phyloP scores from a whole-genome alignment of 1,140 invertebrate genomes.

The Trachymyrmex cornetzi region DNA sequence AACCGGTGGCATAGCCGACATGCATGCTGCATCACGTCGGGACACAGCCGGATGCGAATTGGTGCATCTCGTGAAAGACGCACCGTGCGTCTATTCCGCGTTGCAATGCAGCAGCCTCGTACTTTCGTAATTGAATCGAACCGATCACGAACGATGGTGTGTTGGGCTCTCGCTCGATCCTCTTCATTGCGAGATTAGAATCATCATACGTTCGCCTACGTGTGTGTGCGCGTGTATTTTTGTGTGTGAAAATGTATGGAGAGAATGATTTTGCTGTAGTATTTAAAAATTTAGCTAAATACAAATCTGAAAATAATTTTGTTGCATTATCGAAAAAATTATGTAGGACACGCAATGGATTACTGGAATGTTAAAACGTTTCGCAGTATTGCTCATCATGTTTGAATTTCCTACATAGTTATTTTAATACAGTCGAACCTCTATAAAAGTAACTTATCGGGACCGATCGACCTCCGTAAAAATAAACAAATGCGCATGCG shows the following conservation, averaged over 20 bases:
- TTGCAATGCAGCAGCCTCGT: conserved; percentile 33
- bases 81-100: not conserved
- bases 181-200: not conserved
- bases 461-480: too few relatives aligned
- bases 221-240: not conserved
- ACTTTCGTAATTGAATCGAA: conserved; percentile 74
- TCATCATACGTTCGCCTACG: not conserved
- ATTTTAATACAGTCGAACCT: too few relatives aligned
- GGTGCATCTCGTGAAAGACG: conserved; percentile 54
- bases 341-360: too few relatives aligned
- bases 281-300: too few relatives aligned
- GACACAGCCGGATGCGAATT: conserved; percentile 41
- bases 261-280: too few relatives aligned
- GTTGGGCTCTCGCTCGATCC: conserved; percentile 37
- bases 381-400: too few relatives aligned
- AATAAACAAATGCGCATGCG: too few relatives aligned
- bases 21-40: conserved; percentile 18
- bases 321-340: too few relatives aligned
- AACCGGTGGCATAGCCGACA: conserved; percentile 30
- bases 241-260: not conserved
- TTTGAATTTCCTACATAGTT: too few relatives aligned
- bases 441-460: too few relatives aligned
- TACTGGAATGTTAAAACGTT: too few relatives aligned
- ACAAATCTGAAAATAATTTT: too few relatives aligned
- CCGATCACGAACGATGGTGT: not conserved